Evolutionary conservation across 2,113 vertebrate species (phyloP), one percentile per base, ranked within the genome.

Genomic region (Poeciliopsis occidentalis): DNA sequence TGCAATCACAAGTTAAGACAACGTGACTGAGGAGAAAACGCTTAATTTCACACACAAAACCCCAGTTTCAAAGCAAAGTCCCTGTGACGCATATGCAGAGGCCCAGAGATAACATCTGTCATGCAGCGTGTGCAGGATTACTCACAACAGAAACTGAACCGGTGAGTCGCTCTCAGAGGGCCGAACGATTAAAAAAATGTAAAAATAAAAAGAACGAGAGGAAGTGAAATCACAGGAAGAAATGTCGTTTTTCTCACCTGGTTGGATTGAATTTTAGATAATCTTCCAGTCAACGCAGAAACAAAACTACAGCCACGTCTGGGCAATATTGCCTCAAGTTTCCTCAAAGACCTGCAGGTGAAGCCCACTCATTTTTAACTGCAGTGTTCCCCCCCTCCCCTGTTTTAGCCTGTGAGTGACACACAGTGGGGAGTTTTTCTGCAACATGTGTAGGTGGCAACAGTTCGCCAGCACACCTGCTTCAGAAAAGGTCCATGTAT

Each of bases 221-320:
- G 87, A 88, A 85, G 68, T 75, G 66, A 91, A 83, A 87, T 85
- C 80, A 88, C 73, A 86, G 60, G 64, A 76, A 84, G 67, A 83
- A 70, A 13, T 4, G 31, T 22, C 67, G 13, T 64, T 80, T 79
- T 85, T 76, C 75, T 87, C 73, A 85, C 86, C 84, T 84, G 80
- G 8, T 47, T 76, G 81, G 77, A 39, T 68, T 15, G 0, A 22
- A 69, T 41, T 74, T 54, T 30, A 76, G 7, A 69, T 17, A 0
- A 70, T 44, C 68, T 47, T 62, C 41, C 79, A 67, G 54, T 60
- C 4, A 37, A 37, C 10, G 26, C 7, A 22, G 75, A 27, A 12
- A 37, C 34, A 73, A 72, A 71, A 32, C 3, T 69, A 8, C 54
- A 63, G 3, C 4, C 8, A 2, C 3, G 22, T 57, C 22, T 57